Base-by-base conservation (phyloP, 2,797 vertebrate genomes). In the Siniperca undulata region DNA sequence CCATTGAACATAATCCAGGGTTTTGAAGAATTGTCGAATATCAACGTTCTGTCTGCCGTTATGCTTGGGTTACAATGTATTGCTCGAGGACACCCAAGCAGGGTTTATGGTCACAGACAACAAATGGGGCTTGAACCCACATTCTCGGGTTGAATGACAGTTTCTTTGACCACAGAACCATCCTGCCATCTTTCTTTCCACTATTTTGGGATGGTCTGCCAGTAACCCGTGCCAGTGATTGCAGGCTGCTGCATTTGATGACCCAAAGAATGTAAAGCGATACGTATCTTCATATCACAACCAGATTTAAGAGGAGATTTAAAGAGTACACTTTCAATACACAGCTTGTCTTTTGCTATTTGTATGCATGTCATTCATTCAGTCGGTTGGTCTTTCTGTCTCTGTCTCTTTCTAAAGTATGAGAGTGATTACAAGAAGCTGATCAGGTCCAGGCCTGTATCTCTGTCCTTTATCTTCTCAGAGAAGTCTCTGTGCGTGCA, bases 381-480 rank as follows among this genome's bases (percentile, higher is more conserved):
- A 59, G 68, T 76, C 16, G 55, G 30, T 50, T 1, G 65, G 46
- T 22, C 72, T 68, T n/a, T 70, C 40, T 59, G 38, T 83, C 55
- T 87, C 73, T 53, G 2, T 85, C 53, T 84, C 71, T 77, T 62
- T 66, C 69, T 73, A 27, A 74, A 87, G 67, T 70, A 85, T 83
- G 86, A 81, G 74, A 86, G 83, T 82, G 77, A 91, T 87, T 90
- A 85, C 82, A 82, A 90, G 85, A 80, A 89, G 70, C 88, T 90
- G 87, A 84, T 91, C 74, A 85, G 82, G 78, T 82, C 88, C 88
- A 91, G 88, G 82, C 89, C 75, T 67, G 78, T 66, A 78, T 90
- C 87, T 87, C 38, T 40, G 61, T 90, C 82, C 77, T 75, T 56
- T 88, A 86, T 91, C 84, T 82, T 64, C 75, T 58, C 69, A 69